Percentiles rank a stretch among this genome's conserved stretches.
phyloP scores from a whole-genome alignment of 1,140 invertebrate genomes.

The Batillaria attramentaria region DNA sequence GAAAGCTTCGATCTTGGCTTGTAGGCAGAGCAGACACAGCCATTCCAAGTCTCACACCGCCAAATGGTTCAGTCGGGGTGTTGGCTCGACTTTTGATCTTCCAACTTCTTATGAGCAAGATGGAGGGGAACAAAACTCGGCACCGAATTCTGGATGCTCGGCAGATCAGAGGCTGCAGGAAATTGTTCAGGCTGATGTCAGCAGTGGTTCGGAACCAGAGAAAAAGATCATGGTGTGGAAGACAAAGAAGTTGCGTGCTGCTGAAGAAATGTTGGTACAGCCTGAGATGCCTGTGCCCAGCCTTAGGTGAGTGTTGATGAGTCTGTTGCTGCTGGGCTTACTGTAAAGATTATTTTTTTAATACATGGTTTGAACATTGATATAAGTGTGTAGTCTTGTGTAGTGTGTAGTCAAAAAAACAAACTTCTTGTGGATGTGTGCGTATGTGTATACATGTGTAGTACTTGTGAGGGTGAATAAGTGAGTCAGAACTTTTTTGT shows the following conservation, averaged over 20 bases:
- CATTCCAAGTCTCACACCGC: neutral
- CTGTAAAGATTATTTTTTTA: too few relatives aligned
- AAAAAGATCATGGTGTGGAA: slow-evolving; percentile 7
- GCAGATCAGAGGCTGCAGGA: neutral
- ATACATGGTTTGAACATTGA: too few relatives aligned
- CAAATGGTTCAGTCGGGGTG: slow-evolving; percentile 1
- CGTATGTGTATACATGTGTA: too few relatives aligned
- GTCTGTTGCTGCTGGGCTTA: too few relatives aligned
- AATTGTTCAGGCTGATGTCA: neutral
- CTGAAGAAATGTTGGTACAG: neutral
- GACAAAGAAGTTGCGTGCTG: neutral
- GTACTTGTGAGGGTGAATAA: too few relatives aligned
- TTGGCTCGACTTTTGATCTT: neutral
- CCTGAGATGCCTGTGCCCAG: neutral
- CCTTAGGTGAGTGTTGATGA: neutral
- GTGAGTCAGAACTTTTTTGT: too few relatives aligned
- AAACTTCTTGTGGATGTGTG: too few relatives aligned
- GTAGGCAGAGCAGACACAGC: neutral
- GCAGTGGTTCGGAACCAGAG: neutral
- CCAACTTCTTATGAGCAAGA: neutral
- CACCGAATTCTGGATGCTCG: too few relatives aligned
- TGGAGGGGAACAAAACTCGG: neutral
- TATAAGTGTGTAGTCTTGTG: too few relatives aligned
- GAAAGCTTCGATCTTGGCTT: neutral
- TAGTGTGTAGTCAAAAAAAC: too few relatives aligned